phyloP scores from a whole-genome alignment of 2,888 invertebrate species.

The Megastigmus dorsalis region DNA sequence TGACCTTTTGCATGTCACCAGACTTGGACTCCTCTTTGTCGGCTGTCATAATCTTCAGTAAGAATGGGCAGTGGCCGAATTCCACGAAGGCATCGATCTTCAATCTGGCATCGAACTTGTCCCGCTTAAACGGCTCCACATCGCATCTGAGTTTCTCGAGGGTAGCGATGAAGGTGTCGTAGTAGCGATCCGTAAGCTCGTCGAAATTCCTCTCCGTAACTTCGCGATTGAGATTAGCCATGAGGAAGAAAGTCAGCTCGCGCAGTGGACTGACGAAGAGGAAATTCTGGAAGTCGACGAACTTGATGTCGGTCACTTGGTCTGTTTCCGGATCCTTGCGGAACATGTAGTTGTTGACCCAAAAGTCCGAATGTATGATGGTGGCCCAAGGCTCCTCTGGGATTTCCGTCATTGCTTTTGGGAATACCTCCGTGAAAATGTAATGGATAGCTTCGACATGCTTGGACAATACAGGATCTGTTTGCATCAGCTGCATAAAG shows the following conservation, averaged over 20 bases:
- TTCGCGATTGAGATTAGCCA: slow-evolving; percentile 75
- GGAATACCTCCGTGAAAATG: not conserved
- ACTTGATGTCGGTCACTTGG: slow-evolving; percentile 73
- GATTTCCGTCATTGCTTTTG: slow-evolving; percentile 35
- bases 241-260: slow-evolving; percentile 77
- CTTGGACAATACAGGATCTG: slow-evolving; percentile 63
- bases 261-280: slow-evolving; percentile 75
- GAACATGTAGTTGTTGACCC: slow-evolving; percentile 80
- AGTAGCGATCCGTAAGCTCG: slow-evolving; percentile 76
- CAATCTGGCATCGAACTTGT: slow-evolving; percentile 60
- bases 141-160: slow-evolving; percentile 73
- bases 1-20: not conserved
- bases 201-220: slow-evolving; percentile 74
- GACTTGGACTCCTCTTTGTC: slow-evolving; percentile 13
- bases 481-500: slow-evolving; percentile 56
- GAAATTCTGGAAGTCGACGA: slow-evolving; percentile 79
- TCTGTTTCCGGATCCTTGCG: slow-evolving; percentile 67
- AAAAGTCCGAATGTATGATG: slow-evolving; percentile 78
- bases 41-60: slow-evolving; percentile 58
- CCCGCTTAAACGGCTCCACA: slow-evolving; percentile 60
- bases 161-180: slow-evolving; percentile 74
- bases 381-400: slow-evolving; percentile 75
- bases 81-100: slow-evolving; percentile 59
- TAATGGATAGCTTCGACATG: slow-evolving; percentile 48
- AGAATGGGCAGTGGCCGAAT: slow-evolving; percentile 62